These are phyloP conservation scores for Seriola rivoliana DNA, from an alignment of 2,113 vertebrate species.

Conservation along the genomic window DNA sequence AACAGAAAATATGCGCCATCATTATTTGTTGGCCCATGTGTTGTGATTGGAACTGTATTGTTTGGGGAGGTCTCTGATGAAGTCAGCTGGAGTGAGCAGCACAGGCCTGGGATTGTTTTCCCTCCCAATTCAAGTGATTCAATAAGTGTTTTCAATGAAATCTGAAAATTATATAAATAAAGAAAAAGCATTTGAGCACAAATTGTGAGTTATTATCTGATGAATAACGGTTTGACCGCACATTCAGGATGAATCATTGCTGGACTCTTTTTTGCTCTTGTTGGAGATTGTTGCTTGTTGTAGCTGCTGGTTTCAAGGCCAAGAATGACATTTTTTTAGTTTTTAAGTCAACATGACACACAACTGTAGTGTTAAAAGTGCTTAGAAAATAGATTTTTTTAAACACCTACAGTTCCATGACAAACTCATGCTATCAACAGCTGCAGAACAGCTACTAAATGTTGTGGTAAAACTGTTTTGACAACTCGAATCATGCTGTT, in stretches of 20 bases:
- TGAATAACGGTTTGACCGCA: not conserved
- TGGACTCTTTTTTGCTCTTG: no score
- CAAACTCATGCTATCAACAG: not conserved
- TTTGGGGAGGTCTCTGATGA: conserved; percentile 72
- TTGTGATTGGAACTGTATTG: conserved; percentile 56
- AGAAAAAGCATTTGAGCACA: conserved; percentile 11
- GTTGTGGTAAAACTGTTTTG: no score
- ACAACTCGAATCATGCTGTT: not conserved
- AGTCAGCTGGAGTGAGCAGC: conserved; percentile 46
- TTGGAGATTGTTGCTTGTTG: not conserved
- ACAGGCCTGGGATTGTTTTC: conserved; percentile 41
- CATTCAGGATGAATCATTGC: not conserved
- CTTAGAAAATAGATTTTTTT: not conserved
- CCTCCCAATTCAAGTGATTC: not conserved
- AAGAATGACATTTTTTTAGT: not conserved
- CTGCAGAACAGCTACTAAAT: not conserved
- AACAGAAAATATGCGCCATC: conserved; percentile 39
- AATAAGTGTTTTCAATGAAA: conserved; percentile 47
- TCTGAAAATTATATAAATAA: conserved; percentile 15
- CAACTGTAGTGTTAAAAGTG: no score
- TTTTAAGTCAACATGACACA: not conserved
- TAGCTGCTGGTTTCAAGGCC: not conserved
- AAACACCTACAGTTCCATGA: not conserved
- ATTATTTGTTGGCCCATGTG: conserved; percentile 31
- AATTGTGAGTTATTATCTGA: conserved; percentile 10